Evolutionary conservation across 2,797 vertebrate genomes (phyloP), one percentile per base, ranked within the genome.

Genomic region (Mus minutoides): DNA sequence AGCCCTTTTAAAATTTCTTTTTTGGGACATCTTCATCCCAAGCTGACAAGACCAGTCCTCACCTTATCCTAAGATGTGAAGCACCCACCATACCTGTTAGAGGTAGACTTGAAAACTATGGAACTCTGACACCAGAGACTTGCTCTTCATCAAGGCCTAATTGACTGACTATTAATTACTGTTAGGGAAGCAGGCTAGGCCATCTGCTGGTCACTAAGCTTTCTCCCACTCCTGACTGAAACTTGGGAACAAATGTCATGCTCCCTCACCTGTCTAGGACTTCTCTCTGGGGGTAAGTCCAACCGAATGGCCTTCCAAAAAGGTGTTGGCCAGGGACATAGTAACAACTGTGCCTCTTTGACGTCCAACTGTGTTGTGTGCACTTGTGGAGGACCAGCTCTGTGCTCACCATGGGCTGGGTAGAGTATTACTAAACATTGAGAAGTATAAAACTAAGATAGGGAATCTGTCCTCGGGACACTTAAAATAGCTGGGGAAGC

Each of bases 391-490:
- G 80, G 40, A 49, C 73, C 58, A 86, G 7, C 24, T 71, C 7
- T 40, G 8, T 24, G 34, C 29, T 95, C 56, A 64, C 12, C 78
- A 82, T 54, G 75, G 52, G 16, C 2, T 93, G 37, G 49, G 78
- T 26, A 88, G 14, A 37, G 7, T 11, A 46, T 22, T 31, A 37
- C 13, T 13, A 10, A 46, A 24, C 58, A 80, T 0, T 75, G 67
- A 52, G 22, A 83, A 78, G 84, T 54, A 54, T 17, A 56, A 64
- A 91, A 90, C 64, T 87, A 91, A 88, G 87, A 78, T 21, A 84
- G 52, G 77, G 43, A 69, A 54, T 87, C 29, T 86, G 46, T 93
- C 92, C 69, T 93, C 34, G 60, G 58, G 46, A n/a, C 46, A 86
- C 31, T 93, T 83, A 77, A 87, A 93, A 71, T 85, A 86, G 1